Evolutionary conservation across 1,140 invertebrate species (phyloP).

Genomic region (Drosophila prosaltans): DNA sequence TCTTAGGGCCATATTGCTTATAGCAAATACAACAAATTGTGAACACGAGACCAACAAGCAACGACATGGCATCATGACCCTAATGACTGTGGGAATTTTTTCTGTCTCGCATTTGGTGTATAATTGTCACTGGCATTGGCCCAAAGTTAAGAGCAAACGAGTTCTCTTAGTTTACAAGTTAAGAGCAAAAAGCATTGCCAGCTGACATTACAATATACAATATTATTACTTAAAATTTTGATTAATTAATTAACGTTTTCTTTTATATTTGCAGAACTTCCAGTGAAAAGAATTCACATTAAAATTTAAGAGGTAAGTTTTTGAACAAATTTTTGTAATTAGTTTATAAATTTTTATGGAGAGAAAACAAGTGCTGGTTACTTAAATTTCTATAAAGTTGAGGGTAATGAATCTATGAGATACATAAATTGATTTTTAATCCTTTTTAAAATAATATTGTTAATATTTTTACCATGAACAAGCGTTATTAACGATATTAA

Average conservation of each 20-base stretch:
- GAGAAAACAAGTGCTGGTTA: slow-evolving; percentile 55
- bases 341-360: slow-evolving; percentile 8
- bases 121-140: slow-evolving; percentile 26
- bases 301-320: slow-evolving; percentile 41
- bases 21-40: slow-evolving; percentile 55
- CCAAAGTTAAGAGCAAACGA: background rate
- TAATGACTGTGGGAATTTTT: slow-evolving; percentile 77
- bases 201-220: slow-evolving; percentile 18
- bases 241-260: background rate
- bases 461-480: no score
- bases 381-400: no score
- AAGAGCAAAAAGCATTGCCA: slow-evolving; percentile 62
- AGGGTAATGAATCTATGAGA: no score
- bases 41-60: slow-evolving; percentile 61
- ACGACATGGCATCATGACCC: slow-evolving; percentile 55
- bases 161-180: slow-evolving; percentile 47
- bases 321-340: background rate
- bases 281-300: background rate
- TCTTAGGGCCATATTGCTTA: slow-evolving; percentile 25
- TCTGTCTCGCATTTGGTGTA: slow-evolving; percentile 16
- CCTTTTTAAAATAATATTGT: no score
- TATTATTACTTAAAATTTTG: slow-evolving; percentile 32
- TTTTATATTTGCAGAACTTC: slow-evolving; percentile 16
- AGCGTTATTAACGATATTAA: no score
- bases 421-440: no score